Base-by-base conservation (phyloP, 2,113 vertebrate genomes). In the Rhegmatorhina hoffmannsi region DNA sequence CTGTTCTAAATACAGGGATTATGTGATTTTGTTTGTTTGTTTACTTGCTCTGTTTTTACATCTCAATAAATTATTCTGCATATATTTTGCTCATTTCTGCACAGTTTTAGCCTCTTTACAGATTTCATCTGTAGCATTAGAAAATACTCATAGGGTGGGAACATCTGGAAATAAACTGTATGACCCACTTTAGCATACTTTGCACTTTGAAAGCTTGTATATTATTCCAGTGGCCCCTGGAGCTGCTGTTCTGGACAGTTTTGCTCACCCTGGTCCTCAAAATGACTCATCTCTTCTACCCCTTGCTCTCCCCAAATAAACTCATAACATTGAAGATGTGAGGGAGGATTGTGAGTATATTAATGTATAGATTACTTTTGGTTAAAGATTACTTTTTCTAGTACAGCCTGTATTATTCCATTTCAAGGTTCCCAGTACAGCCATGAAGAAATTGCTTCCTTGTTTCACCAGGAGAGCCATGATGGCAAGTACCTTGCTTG, bases 131-230 rank as follows among this genome's bases (percentile, higher is more conserved):
- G n/a, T 58, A 84, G 69, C 28, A 81, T 86, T 85, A 87, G 75
- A 87, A 95, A 94, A 77, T 75, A 82, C 38, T 72, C 26, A 2
- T 20, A 58, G 55, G 49, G 63, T 55, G 56, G 60, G 76, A 93
- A 94, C 90, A 90, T 89, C 83, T 96, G 94, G 88, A 94, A 96
- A 89, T 75, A 93, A 93, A 96, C 78, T 84, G 20, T 62, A 55
- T 75, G 81, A 84, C 72, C 92, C 93, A 90, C 80, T 95, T 94
- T 23, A 96, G 88, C 83, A 64, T 44, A 92, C 73, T 94, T 93
- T 81, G 64, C 76, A 78, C 40, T 4, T 0, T 85, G 83, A 92
- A 77, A 89, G 60, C 19, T 81, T 84, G 72, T 93, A 74, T 86
- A 90, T 95, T 95, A 89, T 95, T 95, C 92, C 89, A 92, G 47